These are phyloP conservation scores for Carassius carassius DNA, from an alignment of 2,113 vertebrate species.

Conservation along the genomic window DNA sequence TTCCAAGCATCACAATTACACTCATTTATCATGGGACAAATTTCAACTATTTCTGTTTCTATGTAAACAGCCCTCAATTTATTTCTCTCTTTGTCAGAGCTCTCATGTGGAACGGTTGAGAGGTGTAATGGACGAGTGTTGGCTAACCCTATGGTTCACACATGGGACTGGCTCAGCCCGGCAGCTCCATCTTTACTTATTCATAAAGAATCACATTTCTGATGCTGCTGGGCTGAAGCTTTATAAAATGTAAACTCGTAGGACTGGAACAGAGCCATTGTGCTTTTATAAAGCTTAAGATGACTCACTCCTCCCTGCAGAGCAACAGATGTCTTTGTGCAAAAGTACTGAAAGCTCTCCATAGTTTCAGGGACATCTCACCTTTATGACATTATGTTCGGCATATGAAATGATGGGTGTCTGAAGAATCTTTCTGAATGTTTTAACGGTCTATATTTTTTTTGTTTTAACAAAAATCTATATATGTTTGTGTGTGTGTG, in stretches of 20 bases:
- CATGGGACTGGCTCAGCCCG: background rate
- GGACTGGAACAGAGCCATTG: constrained; percentile 45
- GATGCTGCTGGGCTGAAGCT: background rate
- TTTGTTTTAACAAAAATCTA: too few species aligned
- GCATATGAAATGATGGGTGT: background rate
- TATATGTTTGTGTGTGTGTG: too few species aligned
- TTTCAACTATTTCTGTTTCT: constrained; percentile 6
- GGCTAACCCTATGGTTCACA: background rate
- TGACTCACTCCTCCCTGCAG: constrained; percentile 70
- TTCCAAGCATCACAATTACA: background rate
- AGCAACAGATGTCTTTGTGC: constrained; percentile 71
- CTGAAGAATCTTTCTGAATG: background rate
- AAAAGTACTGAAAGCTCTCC: constrained; percentile 50
- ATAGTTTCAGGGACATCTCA: constrained; percentile 17
- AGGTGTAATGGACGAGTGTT: background rate
- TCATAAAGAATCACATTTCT: constrained; percentile 22
- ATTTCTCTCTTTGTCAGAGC: background rate
- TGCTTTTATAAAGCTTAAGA: constrained; percentile 53
- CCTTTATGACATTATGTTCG: constrained; percentile 17
- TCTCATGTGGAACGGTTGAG: background rate
- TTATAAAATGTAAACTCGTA: constrained; percentile 19
- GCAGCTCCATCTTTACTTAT: constrained; percentile 31
- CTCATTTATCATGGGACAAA: background rate
- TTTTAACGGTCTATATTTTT: too few species aligned
- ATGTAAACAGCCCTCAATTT: background rate